Evolutionary conservation across 2,113 vertebrate species (phyloP).

Genomic region (Gulo gulo): DNA sequence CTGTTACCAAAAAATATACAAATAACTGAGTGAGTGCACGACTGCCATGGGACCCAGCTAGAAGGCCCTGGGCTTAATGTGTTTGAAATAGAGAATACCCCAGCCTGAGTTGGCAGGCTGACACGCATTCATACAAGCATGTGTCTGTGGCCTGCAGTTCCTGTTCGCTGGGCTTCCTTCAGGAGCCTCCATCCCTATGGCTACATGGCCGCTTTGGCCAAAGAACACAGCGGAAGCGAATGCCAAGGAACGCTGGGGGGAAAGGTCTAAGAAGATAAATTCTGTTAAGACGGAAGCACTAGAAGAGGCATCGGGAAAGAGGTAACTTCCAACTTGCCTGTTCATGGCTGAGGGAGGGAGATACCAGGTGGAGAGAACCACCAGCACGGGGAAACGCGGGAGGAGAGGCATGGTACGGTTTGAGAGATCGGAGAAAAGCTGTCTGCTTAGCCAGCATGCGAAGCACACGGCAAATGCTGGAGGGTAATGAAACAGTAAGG

Average conservation of each 20-base stretch:
- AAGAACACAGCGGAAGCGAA: background rate
- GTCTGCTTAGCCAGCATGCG: background rate
- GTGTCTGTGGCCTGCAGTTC: background rate
- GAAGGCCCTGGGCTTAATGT: background rate
- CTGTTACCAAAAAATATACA: constrained; percentile 48
- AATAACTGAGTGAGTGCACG: background rate
- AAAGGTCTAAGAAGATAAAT: background rate
- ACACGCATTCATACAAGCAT: background rate
- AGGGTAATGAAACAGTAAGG: background rate
- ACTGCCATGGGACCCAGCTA: background rate
- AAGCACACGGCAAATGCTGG: background rate
- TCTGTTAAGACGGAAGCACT: background rate
- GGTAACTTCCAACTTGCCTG: background rate
- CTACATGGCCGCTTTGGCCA: rapidly evolving
- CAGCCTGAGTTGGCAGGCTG: background rate
- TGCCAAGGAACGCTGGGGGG: rapidly evolving
- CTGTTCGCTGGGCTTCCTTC: background rate
- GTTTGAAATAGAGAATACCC: background rate
- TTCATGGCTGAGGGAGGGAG: background rate
- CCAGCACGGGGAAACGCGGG: rapidly evolving
- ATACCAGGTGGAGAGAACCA: background rate
- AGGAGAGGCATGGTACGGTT: background rate
- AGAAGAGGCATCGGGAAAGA: background rate
- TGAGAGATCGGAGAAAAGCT: background rate
- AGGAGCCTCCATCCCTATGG: background rate